Conservation (phyloP, 2,888 invertebrate species). For the Lamproptera curius region DNA sequence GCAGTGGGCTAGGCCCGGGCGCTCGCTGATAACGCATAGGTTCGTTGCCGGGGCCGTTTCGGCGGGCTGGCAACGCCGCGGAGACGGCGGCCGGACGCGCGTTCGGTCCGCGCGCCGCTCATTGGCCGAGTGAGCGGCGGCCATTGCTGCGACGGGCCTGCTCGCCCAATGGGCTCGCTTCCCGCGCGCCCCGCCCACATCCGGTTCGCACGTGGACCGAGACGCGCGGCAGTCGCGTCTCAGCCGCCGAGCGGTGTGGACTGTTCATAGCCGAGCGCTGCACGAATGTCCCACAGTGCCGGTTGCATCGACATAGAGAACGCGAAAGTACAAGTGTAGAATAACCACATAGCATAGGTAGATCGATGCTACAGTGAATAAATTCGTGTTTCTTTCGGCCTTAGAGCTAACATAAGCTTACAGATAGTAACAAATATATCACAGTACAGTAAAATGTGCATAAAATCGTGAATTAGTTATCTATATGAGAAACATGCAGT, state of each 20-base stretch:
- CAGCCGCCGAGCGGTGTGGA: conserved; percentile 34
- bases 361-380: too few relatives aligned
- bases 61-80: conserved; percentile 75
- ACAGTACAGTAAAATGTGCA: too few relatives aligned
- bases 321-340: neutral
- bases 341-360: too few relatives aligned
- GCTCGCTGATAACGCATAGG: conserved; percentile 76
- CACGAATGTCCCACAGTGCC: conserved; percentile 24
- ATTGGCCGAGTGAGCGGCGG: conserved; percentile 75
- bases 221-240: conserved; percentile 62
- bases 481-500: neutral
- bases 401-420: too few relatives aligned
- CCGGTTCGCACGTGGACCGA: conserved; percentile 69
- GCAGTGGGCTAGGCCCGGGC: conserved; percentile 68
- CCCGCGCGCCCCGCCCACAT: conserved; percentile 76
- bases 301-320: conserved; percentile 1
- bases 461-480: too few relatives aligned
- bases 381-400: too few relatives aligned
- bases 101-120: conserved; percentile 70
- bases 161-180: conserved; percentile 67
- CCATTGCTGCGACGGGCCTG: conserved; percentile 61
- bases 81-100: conserved; percentile 60
- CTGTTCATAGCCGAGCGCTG: conserved; percentile 7
- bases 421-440: too few relatives aligned
- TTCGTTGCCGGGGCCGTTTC: conserved; percentile 77